Evolutionary conservation across 1,140 invertebrate species (phyloP), one percentile per base, ranked within the genome.

Genomic region (Diabrotica undecimpunctata): DNA sequence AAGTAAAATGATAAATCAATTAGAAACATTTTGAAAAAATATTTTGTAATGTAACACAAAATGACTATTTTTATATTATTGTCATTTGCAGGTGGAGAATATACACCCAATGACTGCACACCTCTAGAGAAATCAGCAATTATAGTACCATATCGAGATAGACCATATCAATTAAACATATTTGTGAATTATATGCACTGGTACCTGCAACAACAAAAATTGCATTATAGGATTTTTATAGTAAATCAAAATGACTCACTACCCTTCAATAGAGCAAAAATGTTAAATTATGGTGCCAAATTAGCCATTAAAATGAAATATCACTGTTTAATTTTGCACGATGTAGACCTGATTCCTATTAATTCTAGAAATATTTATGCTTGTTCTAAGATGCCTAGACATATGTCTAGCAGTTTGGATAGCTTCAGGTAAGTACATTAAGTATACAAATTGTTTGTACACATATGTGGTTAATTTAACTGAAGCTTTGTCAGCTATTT

Each of bases 251-350:
- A 85, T 61, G 83, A 86, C 58, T 81, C 83, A 5, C 80, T 83
- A 54, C 89, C 91, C 10, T 98, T 98, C 75, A 99, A 98, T 82
- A 86, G 95, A 74, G 96, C 92, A 0, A 94, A 95, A 78, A 83
- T 99, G 7, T 90, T 98, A 72, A 98, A 99, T 78, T 88, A 96
- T 67, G 97, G 95, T 1, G 95, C 93, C 68, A 78, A 84, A 5
- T 88, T 94, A 73, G 92, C 93, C 0, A 84, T 87, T 39, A 85
- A 84, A 62, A 79, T 82, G 54, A 85, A 87, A 55, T 94, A 88
- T 79, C 87, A 93, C 35, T 99, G 97, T 76, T 87, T 97, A 55
- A 89, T 98, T 58, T 91, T 99, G 73, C 96, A 98, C 80, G 96
- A 99, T 78, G 92, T 98, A 52, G 96, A 99, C 82, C 80, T 98